A percentile compares a stretch with the other conserved stretches of the same genome.
phyloP scores from a whole-genome alignment of 2,888 invertebrate species.

The Drosophila mimica region DNA sequence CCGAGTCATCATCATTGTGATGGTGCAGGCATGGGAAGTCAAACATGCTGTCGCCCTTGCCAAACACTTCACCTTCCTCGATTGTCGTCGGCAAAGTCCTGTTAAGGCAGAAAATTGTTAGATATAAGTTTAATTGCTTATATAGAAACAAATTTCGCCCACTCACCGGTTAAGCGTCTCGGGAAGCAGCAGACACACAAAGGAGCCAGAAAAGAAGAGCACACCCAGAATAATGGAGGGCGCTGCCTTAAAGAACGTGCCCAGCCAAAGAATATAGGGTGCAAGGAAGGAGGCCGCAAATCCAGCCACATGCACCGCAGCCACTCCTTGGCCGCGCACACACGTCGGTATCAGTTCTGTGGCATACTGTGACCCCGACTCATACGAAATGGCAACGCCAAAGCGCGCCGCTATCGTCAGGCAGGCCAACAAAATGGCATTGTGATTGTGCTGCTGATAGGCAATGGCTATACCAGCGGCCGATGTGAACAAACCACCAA shows the following conservation, averaged over 20 bases:
- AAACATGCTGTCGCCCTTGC: slow-evolving; percentile 86
- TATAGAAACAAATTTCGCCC: neutral
- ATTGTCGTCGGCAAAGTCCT: slow-evolving; percentile 87
- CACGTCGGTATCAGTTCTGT: slow-evolving; percentile 88
- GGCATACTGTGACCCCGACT: slow-evolving; percentile 88
- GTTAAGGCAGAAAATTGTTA: neutral
- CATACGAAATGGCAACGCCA: slow-evolving; percentile 88
- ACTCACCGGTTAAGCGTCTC: slow-evolving; percentile 86
- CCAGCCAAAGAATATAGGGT: slow-evolving; percentile 86
- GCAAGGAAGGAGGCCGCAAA: slow-evolving; percentile 87
- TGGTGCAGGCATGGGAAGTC: slow-evolving; percentile 85
- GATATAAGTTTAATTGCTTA: neutral
- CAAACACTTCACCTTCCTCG: slow-evolving; percentile 87
- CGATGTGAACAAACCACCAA: slow-evolving; percentile 86
- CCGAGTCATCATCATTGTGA: slow-evolving; percentile 70
- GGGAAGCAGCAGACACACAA: slow-evolving; percentile 87
- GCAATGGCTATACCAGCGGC: slow-evolving; percentile 86
- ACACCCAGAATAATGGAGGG: slow-evolving; percentile 87
- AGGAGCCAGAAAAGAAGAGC: slow-evolving; percentile 86
- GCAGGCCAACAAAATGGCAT: slow-evolving; percentile 85
- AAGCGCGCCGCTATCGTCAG: slow-evolving; percentile 87
- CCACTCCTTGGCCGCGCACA: slow-evolving; percentile 88
- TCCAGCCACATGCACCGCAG: slow-evolving; percentile 87
- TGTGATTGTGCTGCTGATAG: slow-evolving; percentile 84
- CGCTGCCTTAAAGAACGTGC: slow-evolving; percentile 85